phyloP scores from a whole-genome alignment of 2,888 invertebrate species.

The Criorhina ranunculi region DNA sequence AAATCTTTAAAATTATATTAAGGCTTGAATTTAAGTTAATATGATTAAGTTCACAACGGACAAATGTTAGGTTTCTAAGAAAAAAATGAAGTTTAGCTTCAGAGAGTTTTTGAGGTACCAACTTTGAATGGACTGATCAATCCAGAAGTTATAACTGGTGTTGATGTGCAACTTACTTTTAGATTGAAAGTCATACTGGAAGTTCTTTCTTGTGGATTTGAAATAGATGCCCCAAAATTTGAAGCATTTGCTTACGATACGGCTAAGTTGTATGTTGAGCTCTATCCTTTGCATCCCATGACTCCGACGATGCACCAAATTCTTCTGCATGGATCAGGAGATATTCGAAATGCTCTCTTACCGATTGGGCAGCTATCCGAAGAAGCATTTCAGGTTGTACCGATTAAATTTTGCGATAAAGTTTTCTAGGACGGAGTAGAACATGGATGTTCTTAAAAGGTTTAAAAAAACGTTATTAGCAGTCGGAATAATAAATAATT shows the following conservation, averaged over 20 bases:
- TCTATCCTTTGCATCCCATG: background rate
- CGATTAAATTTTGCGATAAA: background rate
- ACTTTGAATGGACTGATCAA: too few species aligned
- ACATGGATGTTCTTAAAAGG: too few species aligned
- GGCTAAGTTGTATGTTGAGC: background rate
- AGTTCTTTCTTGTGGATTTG: background rate
- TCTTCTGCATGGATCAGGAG: too few species aligned
- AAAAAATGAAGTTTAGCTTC: too few species aligned
- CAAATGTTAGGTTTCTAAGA: too few species aligned
- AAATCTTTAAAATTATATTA: too few species aligned
- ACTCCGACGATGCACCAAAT: background rate
- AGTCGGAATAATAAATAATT: background rate
- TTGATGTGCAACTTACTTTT: too few species aligned
- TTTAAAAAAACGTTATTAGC: background rate
- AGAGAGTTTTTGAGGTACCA: too few species aligned
- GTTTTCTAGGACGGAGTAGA: background rate
- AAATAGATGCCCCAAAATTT: background rate
- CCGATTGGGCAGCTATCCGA: background rate
- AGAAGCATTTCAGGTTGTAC: background rate
- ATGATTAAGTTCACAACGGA: too few species aligned
- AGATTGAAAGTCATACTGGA: too few species aligned
- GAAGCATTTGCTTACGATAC: background rate
- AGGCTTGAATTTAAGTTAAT: too few species aligned
- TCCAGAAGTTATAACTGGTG: too few species aligned
- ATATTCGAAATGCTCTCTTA: background rate